Percentiles rank a stretch among this genome's conserved stretches.
Conservation (phyloP, 2,797 vertebrate species). For the Nannoperca australis region DNA sequence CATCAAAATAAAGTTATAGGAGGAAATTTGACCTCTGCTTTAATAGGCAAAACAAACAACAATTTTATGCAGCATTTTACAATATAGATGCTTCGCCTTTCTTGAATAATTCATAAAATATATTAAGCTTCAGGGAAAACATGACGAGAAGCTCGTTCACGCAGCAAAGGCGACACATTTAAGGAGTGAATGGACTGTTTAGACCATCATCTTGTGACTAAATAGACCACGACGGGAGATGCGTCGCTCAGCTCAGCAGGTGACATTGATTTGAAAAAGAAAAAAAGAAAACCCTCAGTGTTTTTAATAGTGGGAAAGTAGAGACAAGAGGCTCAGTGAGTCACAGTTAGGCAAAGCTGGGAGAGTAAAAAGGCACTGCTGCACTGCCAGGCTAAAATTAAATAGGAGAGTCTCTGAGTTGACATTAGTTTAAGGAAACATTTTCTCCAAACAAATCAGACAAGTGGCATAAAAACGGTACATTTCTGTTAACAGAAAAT, state of each 20-base stretch:
- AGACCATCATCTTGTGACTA: neutral
- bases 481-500: neutral
- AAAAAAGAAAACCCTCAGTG: neutral
- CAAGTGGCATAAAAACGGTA: neutral
- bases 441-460: constrained; percentile 12
- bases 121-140: neutral
- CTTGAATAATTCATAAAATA: neutral
- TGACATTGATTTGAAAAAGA: constrained; percentile 21
- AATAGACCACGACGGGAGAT: constrained; percentile 13
- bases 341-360: constrained; percentile 12
- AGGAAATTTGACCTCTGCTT: neutral
- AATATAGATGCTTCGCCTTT: neutral
- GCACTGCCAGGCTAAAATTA: neutral
- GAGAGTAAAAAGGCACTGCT: constrained; percentile 4
- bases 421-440: constrained; percentile 6
- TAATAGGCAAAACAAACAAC: neutral
- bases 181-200: neutral
- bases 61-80: neutral
- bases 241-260: constrained; percentile 21
- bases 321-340: constrained; percentile 10
- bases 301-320: neutral
- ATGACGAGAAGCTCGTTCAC: neutral
- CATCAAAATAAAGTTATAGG: constrained; percentile 6
- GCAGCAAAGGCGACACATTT: neutral
- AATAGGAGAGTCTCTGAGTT: constrained; percentile 10